Conservation (phyloP, 2,113 vertebrate species). For the Caloenas nicobarica region DNA sequence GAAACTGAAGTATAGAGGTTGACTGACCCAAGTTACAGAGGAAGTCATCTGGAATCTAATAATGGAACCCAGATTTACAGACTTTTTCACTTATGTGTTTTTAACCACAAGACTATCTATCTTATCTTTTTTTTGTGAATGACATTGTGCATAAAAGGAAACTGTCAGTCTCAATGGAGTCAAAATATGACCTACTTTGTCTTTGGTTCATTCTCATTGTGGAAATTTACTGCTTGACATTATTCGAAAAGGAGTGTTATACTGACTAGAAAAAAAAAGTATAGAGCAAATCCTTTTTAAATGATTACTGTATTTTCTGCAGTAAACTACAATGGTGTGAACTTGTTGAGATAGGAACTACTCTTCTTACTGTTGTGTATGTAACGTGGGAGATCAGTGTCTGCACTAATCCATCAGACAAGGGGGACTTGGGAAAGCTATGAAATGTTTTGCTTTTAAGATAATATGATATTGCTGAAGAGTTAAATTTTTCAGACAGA, state of each 20-base stretch:
- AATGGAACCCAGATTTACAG: slow-evolving; percentile 17
- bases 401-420: neutral
- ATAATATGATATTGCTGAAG: neutral
- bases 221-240: neutral
- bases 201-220: neutral
- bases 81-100: neutral
- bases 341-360: neutral
- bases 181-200: slow-evolving; percentile 16
- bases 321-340: neutral
- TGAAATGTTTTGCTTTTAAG: neutral
- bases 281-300: neutral
- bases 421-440: neutral
- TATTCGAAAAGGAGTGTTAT: neutral
- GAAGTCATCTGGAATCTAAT: slow-evolving; percentile 20
- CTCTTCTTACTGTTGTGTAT: neutral
- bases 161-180: neutral
- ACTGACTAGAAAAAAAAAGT: neutral
- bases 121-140: neutral
- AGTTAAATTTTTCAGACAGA: neutral
- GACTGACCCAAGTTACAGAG: neutral
- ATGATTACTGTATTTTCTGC: neutral
- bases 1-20: neutral
- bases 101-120: neutral
- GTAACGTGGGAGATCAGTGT: neutral
- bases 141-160: neutral